phyloP scores from a whole-genome alignment of 2,113 vertebrate genomes.

The Platysternon megacephalum region DNA sequence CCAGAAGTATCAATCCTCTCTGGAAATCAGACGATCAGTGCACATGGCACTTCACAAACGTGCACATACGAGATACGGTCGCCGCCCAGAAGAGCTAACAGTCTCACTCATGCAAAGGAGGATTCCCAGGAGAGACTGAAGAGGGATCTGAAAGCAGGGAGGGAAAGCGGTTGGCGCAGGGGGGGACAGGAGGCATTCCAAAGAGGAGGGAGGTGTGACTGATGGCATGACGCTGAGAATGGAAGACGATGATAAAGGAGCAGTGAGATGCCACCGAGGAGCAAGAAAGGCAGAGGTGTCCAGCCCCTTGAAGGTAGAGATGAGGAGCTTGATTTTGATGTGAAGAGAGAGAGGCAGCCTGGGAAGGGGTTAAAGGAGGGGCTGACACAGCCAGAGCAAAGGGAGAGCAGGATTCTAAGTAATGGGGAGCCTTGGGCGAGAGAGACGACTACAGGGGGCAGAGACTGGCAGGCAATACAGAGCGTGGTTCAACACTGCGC shows the following conservation, averaged over 20 bases:
- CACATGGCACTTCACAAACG: rapidly evolving
- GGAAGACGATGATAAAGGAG: not conserved
- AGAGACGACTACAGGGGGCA: not conserved
- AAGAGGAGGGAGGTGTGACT: not conserved
- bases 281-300: not conserved
- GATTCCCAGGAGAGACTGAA: not conserved
- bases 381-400: not conserved
- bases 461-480: not conserved
- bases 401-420: not conserved
- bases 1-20: not conserved
- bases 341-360: not conserved
- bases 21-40: not conserved
- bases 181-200: not conserved
- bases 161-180: not conserved
- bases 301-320: not conserved
- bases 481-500: rapidly evolving
- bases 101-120: not conserved
- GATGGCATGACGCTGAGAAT: not conserved
- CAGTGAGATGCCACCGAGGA: not conserved
- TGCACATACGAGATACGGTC: not conserved
- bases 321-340: rapidly evolving
- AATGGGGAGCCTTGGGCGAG: not conserved
- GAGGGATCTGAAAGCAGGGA: not conserved
- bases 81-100: not conserved
- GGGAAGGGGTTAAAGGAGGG: not conserved